phyloP scores from a whole-genome alignment of 2,888 invertebrate species.

The Monopis laevigella region DNA sequence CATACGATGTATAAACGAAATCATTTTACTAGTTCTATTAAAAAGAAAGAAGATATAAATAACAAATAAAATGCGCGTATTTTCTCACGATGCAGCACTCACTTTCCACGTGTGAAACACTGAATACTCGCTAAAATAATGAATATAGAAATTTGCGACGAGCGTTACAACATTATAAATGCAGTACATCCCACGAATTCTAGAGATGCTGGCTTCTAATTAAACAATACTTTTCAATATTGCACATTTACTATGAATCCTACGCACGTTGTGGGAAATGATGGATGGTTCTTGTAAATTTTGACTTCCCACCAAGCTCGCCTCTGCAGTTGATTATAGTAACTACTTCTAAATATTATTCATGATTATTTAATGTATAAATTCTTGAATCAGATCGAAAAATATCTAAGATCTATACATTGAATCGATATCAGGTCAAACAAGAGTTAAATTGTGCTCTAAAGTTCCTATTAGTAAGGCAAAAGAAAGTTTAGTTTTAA shows the following conservation, averaged over 20 bases:
- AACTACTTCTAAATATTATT: too few species aligned
- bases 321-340: too few species aligned
- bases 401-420: too few species aligned
- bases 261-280: slow-evolving; percentile 11
- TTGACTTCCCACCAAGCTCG: slow-evolving; percentile 5
- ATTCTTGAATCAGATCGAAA: too few species aligned
- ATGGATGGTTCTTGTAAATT: slow-evolving; percentile 5
- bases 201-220: slow-evolving; percentile 11
- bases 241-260: slow-evolving; percentile 11
- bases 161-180: neutral
- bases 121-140: slow-evolving; percentile 11
- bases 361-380: too few species aligned
- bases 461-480: too few species aligned
- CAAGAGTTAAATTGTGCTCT: too few species aligned
- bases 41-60: neutral
- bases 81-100: neutral
- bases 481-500: too few species aligned
- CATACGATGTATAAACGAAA: too few species aligned
- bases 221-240: slow-evolving; percentile 6
- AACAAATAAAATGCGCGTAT: neutral
- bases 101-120: neutral
- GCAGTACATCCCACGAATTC: slow-evolving; percentile 20
- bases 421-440: too few species aligned
- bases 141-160: slow-evolving; percentile 12
- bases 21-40: too few species aligned